A percentile compares a stretch with the other conserved stretches of the same genome.
Evolutionary conservation across 2,888 invertebrate species (phyloP).

Genomic region (Euplexia lucipara): DNA sequence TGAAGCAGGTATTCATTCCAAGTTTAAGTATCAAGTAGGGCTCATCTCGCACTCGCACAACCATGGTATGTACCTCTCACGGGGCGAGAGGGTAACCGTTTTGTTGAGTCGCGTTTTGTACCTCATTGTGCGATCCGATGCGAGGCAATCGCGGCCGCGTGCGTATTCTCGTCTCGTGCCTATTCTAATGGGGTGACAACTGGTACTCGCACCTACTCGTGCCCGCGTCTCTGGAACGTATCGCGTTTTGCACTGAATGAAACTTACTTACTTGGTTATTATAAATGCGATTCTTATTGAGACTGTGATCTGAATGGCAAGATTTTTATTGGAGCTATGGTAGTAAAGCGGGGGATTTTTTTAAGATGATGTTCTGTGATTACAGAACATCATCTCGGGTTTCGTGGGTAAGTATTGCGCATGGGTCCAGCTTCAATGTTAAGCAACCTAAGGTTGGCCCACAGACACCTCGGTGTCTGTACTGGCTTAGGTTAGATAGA

Average conservation of each 20-base stretch:
- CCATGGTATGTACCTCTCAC: conserved; percentile 74
- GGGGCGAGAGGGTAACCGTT: conserved; percentile 86
- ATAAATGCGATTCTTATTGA: conserved; percentile 79
- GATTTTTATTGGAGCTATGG: conserved; percentile 55
- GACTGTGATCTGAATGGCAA: conserved; percentile 71
- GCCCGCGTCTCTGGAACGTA: conserved; percentile 63
- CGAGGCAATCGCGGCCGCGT: conserved; percentile 79
- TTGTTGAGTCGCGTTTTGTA: conserved; percentile 85
- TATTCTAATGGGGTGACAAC: conserved; percentile 84
- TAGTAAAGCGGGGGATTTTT: background rate
- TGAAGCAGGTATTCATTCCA: too few relatives aligned
- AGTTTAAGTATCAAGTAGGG: conserved; percentile 70
- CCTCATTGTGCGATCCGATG: conserved; percentile 80
- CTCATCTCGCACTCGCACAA: conserved; percentile 63
- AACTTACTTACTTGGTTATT: conserved; percentile 76
- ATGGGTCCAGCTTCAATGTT: too few relatives aligned
- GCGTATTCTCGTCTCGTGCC: conserved; percentile 83
- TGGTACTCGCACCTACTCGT: conserved; percentile 69
- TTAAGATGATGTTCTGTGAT: background rate
- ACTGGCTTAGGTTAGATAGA: too few relatives aligned
- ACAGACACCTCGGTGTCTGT: too few relatives aligned
- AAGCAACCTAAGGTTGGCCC: too few relatives aligned
- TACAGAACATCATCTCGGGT: too few relatives aligned
- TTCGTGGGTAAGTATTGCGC: too few relatives aligned
- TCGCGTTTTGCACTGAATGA: conserved; percentile 70